Evolutionary conservation across 2,113 vertebrate species (phyloP).

Genomic region (Ceuthmochares aereus): DNA sequence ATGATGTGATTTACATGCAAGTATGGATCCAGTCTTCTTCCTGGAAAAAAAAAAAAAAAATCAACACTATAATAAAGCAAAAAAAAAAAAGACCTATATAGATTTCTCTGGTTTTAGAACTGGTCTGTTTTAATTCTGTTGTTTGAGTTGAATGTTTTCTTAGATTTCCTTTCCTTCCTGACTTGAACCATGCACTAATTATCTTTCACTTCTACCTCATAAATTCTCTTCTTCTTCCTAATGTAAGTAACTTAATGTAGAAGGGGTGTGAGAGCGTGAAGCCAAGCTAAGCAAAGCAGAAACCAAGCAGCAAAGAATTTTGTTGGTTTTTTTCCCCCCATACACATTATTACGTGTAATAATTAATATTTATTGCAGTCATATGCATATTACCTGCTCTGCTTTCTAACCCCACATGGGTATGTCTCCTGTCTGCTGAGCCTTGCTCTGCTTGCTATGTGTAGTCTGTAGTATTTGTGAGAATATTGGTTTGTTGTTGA

Average conservation of each 20-base stretch:
- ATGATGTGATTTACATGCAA: not conserved
- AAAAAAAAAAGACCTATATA: not conserved
- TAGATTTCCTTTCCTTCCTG: conserved; percentile 55
- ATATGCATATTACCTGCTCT: conserved; percentile 37
- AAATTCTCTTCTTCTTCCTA: conserved; percentile 73
- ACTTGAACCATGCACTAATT: conserved; percentile 53
- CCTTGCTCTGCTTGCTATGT: conserved; percentile 77
- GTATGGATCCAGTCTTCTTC: conserved; percentile 24
- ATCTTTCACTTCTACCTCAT: conserved; percentile 69
- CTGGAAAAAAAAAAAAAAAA: not conserved
- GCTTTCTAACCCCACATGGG: conserved; percentile 72
- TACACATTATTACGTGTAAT: not conserved
- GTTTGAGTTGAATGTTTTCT: conserved; percentile 55
- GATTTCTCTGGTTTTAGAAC: not conserved
- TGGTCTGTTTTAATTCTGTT: conserved; percentile 34
- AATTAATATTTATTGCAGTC: not conserved
- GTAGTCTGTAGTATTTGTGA: conserved; percentile 55
- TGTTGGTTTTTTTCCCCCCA: not conserved
- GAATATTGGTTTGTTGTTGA: conserved; percentile 19
- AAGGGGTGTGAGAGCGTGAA: conserved; percentile 30
- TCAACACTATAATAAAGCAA: not conserved
- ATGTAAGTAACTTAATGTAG: conserved; percentile 76
- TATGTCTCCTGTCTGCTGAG: conserved; percentile 94
- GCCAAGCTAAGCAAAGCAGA: conserved; percentile 36
- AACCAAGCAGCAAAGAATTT: not conserved